Evolutionary conservation across 2,797 vertebrate genomes (phyloP), one percentile per base, ranked within the genome.

Genomic region (Galagoides demidoff): DNA sequence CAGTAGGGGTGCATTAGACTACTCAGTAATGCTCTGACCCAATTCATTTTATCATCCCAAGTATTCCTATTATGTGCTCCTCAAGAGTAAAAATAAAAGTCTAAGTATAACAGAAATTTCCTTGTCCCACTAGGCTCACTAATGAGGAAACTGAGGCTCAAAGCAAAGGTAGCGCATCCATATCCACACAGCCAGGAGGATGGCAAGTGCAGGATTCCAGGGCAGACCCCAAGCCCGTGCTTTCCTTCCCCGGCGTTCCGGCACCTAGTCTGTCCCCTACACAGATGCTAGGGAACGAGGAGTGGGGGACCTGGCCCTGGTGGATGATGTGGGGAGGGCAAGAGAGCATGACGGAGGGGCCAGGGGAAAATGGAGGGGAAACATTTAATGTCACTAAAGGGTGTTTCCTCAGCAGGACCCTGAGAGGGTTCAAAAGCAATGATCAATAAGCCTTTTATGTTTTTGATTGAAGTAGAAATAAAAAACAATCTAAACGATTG

Each of bases 401-500:
- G 4, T 71, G 45, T 52, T 22, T 57, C 66, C 23, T 63, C 6
- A 9, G 49, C 16, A 37, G 5, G 22, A 45, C 37, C n/a, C n/a
- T 45, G 23, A 34, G 45, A 52, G 11, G 5, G 61, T 16, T 43
- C 43, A 20, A 73, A 71, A n/a, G 7, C 31, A 45, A 85, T 5
- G 17, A 59, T 22, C 66, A 93, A 16, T 17, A 66, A 71, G 25
- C 7, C 20, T 77, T 45, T 25, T 49, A 68, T 13, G 52, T 27
- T 25, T 89, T 19, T n/a, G 45, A 23, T 78, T 45, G 13, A 22
- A 81, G n/a, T 13, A 63, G 59, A 94, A 95, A 88, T 82, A 88
- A 57, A 90, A 95, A 76, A 31, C n/a, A 39, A 43, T 19, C 20
- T 9, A 77, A 86, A 87, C 16, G 17, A 31, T 25, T 83, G 45